A percentile compares a stretch with the other conserved stretches of the same genome.
Conservation (phyloP, 30 jellyfish, hydroid and myxozoan species). For the Pelagia noctiluca region DNA sequence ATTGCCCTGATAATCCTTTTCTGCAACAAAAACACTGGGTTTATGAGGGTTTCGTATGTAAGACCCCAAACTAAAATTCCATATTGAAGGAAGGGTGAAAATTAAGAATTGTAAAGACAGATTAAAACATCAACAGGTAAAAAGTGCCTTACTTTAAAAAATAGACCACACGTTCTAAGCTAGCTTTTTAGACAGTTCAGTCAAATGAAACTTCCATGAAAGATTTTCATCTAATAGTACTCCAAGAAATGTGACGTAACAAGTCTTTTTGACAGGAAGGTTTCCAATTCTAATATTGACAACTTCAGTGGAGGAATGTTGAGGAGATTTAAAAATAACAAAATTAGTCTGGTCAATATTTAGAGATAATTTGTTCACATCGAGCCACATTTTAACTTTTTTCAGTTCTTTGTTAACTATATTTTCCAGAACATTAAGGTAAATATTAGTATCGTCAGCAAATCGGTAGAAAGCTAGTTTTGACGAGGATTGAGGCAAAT, state of each 20-base stretch:
- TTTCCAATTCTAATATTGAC: neutral
- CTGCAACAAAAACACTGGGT: constrained; percentile 28
- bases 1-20: constrained; percentile 14
- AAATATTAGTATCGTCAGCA: neutral
- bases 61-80: constrained; percentile 30
- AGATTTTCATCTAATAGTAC: neutral
- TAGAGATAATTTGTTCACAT: constrained; percentile 7
- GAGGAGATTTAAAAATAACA: too few relatives aligned
- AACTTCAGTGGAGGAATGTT: neutral
- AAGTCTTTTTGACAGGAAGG: neutral
- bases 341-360: constrained; percentile 16
- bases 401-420: neutral
- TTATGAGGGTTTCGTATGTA: too few relatives aligned
- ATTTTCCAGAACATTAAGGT: neutral
- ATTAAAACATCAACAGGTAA: constrained; percentile 32
- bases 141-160: constrained; percentile 5
- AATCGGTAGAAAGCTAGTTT: neutral
- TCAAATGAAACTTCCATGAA: neutral
- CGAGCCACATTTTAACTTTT: constrained; percentile 18
- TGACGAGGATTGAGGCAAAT: constrained; percentile 2
- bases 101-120: constrained; percentile 32
- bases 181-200: constrained; percentile 3
- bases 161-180: constrained; percentile 3
- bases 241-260: constrained; percentile 1
- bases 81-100: constrained; percentile 26